Conservation (phyloP, 2,888 invertebrate species). For the Stenchaetothrips biformis region DNA sequence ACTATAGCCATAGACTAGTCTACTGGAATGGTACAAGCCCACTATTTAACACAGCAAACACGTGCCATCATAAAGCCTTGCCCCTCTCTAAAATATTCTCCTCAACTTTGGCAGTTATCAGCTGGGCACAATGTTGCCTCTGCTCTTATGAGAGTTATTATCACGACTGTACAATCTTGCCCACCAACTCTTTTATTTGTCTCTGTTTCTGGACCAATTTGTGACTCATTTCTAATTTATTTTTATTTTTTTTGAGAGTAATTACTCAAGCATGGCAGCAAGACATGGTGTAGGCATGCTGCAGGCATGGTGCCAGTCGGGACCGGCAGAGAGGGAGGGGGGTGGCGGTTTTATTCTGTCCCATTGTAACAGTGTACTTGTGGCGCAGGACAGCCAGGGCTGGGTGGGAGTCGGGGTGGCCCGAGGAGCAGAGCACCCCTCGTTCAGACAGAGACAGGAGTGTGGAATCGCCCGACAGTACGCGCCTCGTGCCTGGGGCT, state of each 20-base stretch:
- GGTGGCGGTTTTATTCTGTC: background rate
- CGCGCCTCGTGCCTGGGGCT: background rate
- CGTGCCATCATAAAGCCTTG: too few relatives aligned
- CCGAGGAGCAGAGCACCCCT: too few relatives aligned
- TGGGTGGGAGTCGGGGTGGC: too few relatives aligned
- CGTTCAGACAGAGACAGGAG: too few relatives aligned
- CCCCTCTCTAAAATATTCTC: too few relatives aligned
- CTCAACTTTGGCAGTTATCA: background rate
- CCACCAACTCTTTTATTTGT: background rate
- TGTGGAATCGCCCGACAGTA: too few relatives aligned
- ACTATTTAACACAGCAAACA: background rate
- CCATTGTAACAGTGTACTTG: background rate
- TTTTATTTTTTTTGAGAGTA: background rate
- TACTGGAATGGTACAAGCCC: background rate
- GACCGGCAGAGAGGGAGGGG: background rate
- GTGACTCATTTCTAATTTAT: background rate
- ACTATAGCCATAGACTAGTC: too few relatives aligned
- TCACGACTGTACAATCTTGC: background rate
- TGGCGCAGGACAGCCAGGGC: background rate
- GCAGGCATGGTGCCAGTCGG: background rate
- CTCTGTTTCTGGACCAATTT: background rate
- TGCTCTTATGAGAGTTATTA: background rate
- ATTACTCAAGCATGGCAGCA: background rate
- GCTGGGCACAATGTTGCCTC: background rate
- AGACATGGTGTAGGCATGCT: background rate